Conservation (phyloP, 2,113 vertebrate species). For the Bubo scandiacus region DNA sequence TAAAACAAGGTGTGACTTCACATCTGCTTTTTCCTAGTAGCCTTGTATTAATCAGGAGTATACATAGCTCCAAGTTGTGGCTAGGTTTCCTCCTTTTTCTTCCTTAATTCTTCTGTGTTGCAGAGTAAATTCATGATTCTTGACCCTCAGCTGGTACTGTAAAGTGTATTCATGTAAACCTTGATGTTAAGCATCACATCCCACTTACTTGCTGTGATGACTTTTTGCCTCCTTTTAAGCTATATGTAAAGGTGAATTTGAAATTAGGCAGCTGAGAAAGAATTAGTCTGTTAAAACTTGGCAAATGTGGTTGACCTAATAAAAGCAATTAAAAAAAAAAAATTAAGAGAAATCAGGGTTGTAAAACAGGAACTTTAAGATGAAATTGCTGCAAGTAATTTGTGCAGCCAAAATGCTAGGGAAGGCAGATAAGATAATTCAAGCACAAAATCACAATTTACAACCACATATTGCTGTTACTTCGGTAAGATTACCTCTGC, state of each 20-base stretch:
- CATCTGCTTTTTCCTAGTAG: constrained; percentile 30
- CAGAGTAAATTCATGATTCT: not conserved
- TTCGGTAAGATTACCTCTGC: not conserved
- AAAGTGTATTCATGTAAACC: not conserved
- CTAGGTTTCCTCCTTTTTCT: not conserved
- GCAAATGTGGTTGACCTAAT: not conserved
- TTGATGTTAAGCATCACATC: constrained; percentile 38
- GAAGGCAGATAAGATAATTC: not conserved
- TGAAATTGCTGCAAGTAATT: not conserved
- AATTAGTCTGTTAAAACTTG: not conserved
- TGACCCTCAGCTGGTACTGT: not conserved
- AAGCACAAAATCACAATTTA: not conserved
- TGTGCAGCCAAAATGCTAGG: not conserved
- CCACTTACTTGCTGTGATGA: not conserved
- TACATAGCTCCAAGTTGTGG: not conserved
- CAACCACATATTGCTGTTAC: not conserved
- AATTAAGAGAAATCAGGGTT: not conserved
- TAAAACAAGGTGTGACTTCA: constrained; percentile 9
- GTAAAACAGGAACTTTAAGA: not conserved
- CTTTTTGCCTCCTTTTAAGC: constrained; percentile 33
- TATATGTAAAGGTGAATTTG: constrained; percentile 24
- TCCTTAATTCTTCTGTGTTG: not conserved
- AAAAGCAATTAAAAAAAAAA: not conserved
- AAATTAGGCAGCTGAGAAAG: constrained; percentile 35
- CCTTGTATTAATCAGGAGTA: not conserved